Evolutionary conservation across 2,113 vertebrate species (phyloP).

Genomic region (Sapayoa aenigma): DNA sequence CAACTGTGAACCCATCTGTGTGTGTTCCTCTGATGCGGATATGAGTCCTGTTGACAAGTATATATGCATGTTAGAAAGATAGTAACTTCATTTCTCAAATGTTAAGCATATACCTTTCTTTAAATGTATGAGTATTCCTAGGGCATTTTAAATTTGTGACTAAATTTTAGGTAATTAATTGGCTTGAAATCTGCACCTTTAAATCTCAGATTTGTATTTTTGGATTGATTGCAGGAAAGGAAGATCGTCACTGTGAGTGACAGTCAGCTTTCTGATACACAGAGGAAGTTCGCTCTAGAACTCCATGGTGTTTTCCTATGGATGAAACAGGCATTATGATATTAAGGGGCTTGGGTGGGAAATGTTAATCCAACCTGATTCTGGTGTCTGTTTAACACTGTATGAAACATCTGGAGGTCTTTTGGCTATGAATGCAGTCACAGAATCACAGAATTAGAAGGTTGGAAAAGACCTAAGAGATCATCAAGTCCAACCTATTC

Average conservation of each 20-base stretch:
- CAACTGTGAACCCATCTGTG: background rate
- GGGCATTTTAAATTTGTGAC: background rate
- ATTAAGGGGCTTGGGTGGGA: background rate
- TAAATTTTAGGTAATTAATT: background rate
- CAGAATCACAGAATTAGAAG: no score
- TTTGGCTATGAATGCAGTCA: background rate
- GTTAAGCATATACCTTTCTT: background rate
- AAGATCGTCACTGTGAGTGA: background rate
- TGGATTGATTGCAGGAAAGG: background rate
- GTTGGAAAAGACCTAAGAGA: no score
- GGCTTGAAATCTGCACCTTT: background rate
- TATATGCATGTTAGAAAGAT: background rate
- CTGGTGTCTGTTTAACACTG: background rate
- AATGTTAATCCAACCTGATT: background rate
- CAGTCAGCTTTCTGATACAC: background rate
- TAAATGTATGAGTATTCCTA: background rate
- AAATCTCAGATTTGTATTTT: conserved; percentile 3
- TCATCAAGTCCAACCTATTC: no score
- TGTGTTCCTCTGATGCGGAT: background rate
- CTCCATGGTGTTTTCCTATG: background rate
- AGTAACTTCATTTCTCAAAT: background rate
- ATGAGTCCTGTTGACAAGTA: background rate
- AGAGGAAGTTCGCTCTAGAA: background rate
- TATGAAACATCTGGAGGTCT: background rate
- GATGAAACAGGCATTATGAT: background rate